phyloP scores from a whole-genome alignment of 2,888 invertebrate species.

The Plemyria rubiginata region DNA sequence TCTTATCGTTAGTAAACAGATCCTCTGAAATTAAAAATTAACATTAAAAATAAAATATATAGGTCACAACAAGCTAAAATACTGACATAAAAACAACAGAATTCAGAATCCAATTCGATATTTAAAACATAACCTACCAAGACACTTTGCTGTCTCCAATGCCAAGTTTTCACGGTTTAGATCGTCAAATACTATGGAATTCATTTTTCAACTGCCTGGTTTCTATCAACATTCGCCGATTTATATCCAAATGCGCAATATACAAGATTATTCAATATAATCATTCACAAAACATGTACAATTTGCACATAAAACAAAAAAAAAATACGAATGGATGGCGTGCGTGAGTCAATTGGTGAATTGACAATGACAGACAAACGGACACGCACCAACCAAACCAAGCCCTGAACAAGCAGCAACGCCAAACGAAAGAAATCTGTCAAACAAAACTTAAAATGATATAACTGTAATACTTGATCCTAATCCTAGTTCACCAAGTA shows the following conservation, averaged over 20 bases:
- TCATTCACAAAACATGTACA: conserved; percentile 37
- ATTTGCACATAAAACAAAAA: conserved; percentile 17
- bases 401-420: conserved; percentile 13
- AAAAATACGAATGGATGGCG: conserved; percentile 19
- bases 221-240: conserved; percentile 51
- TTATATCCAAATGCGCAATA: conserved; percentile 33
- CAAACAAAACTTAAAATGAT: too few relatives aligned
- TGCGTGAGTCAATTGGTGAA: conserved; percentile 33
- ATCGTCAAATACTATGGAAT: conserved; percentile 76
- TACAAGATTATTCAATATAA: conserved; percentile 31
- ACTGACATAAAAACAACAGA: conserved; percentile 62
- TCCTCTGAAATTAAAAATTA: conserved; percentile 67
- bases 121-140: conserved; percentile 79
- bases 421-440: conserved; percentile 47
- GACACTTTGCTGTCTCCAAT: conserved; percentile 67
- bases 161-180: conserved; percentile 71
- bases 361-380: too few relatives aligned
- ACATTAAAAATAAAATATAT: conserved; percentile 6
- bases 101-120: conserved; percentile 59
- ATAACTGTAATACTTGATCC: too few relatives aligned
- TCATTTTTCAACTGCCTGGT: conserved; percentile 69
- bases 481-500: too few relatives aligned
- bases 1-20: conserved; percentile 65
- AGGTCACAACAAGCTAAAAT: conserved; percentile 23
- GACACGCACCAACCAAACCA: too few relatives aligned